Evolutionary conservation across 1,140 invertebrate genomes (phyloP).

Genomic region (Leptopilina boulardi): DNA sequence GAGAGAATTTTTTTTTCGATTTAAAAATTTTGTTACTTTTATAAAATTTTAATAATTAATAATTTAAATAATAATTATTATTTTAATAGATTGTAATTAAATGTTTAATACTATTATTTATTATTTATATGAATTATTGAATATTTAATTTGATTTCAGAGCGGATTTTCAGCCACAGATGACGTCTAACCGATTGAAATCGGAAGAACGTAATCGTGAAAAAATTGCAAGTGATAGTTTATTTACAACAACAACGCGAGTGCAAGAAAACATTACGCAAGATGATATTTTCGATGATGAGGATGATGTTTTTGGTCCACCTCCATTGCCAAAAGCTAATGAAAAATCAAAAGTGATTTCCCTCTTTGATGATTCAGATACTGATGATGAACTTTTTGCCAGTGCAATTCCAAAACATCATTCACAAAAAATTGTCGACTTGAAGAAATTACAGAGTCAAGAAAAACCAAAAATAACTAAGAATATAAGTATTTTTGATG

Average conservation of each 20-base stretch:
- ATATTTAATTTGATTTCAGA: slow-evolving; percentile 49
- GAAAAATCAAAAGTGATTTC: slow-evolving; percentile 55
- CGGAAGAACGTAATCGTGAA: slow-evolving; percentile 65
- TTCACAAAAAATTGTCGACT: slow-evolving; percentile 63
- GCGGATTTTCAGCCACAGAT: slow-evolving; percentile 56
- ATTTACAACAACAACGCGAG: slow-evolving; percentile 41
- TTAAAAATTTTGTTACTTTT: too few species aligned
- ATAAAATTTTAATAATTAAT: too few species aligned
- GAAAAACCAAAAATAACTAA: slow-evolving; percentile 46
- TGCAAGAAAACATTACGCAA: slow-evolving; percentile 35
- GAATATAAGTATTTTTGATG: slow-evolving; percentile 58
- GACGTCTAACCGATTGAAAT: slow-evolving; percentile 61
- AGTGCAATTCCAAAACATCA: slow-evolving; percentile 63
- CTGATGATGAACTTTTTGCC: slow-evolving; percentile 66
- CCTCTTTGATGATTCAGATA: slow-evolving; percentile 68
- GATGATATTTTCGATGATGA: slow-evolving; percentile 60
- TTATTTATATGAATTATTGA: background rate
- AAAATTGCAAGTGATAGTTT: slow-evolving; percentile 62
- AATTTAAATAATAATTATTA: too few species aligned
- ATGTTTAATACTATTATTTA: too few species aligned
- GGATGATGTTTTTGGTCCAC: slow-evolving; percentile 68
- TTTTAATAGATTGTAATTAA: too few species aligned
- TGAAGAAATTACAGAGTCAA: slow-evolving; percentile 33
- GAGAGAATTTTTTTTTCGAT: too few species aligned
- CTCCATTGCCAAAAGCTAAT: slow-evolving; percentile 59